These are phyloP conservation scores for Chionodraco myersi DNA, from an alignment of 2,113 vertebrate species.

Conservation along the genomic window DNA sequence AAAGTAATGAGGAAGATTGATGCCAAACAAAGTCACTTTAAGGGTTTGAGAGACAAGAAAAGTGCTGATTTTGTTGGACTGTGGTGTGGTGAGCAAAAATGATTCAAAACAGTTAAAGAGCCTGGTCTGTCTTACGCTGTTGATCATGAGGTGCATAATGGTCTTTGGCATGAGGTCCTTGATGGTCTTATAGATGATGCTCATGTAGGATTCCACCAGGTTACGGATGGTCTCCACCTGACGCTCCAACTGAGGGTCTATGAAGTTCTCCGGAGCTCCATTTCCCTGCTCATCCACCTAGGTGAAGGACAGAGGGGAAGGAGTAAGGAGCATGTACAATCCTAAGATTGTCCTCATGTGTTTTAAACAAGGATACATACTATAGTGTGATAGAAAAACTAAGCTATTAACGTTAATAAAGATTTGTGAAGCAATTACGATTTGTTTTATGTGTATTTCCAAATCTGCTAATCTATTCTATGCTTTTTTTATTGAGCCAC, in stretches of 20 bases:
- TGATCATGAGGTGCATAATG: slow-evolving; percentile 95
- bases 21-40: background rate
- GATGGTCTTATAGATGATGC: slow-evolving; percentile 92
- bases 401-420: background rate
- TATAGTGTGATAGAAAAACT: too few relatives aligned
- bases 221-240: slow-evolving; percentile 95
- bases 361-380: background rate
- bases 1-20: background rate
- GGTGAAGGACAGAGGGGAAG: slow-evolving; percentile 23
- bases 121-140: slow-evolving; percentile 86
- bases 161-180: slow-evolving; percentile 95
- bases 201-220: slow-evolving; percentile 95
- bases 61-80: background rate
- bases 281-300: slow-evolving; percentile 87
- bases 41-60: background rate
- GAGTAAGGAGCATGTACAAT: slow-evolving; percentile 2
- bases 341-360: background rate
- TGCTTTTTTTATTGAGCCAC: slow-evolving; percentile 23
- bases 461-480: slow-evolving; percentile 29
- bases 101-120: background rate
- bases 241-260: slow-evolving; percentile 92
- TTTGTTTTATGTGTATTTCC: background rate
- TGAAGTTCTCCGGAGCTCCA: slow-evolving; percentile 85
- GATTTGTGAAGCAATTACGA: slow-evolving; percentile 9
- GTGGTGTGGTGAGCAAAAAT: slow-evolving; percentile 1